Evolutionary conservation across 2,113 vertebrate genomes (phyloP), one percentile per base, ranked within the genome.

Genomic region (Zapus hudsonius): DNA sequence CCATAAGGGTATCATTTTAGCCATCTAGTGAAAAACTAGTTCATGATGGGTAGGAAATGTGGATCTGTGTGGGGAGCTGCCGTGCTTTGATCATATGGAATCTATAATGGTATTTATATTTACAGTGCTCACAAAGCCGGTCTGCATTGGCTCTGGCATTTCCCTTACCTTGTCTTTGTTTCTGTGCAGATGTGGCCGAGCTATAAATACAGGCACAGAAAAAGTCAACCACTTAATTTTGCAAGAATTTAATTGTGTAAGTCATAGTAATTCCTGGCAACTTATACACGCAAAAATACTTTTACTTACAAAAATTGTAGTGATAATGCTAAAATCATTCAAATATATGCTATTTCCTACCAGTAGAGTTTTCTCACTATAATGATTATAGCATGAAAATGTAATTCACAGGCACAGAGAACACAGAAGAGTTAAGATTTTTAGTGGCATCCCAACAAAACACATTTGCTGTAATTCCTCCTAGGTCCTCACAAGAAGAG

Each of bases 231-330:
- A 20, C 63, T 40, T 61, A 61, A 42, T 47, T 72, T 75, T 80
- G 79, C 2, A 88, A 0, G 2, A 8, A 80, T 80, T 8, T 57
- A 42, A 4, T 47, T 89, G 4, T 29, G 10, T 25, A 64, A 8
- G 25, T 92, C 86, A 11, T 76, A 76, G 22, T 2, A 5, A 27
- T 84, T 89, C 23, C 61, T 59, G 17, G 19, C 7, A 91, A 59
- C 40, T 47, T 74, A 85, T 25, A 27, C 5, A 81, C 85, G 92
- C 16, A 70, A 67, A 63, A 63, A 27, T 38, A 31, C 42, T n/a
- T 66, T 86, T 82, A 55, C 33, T 82, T 85, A 63, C 7, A 64
- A 75, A 90, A n/a, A 1, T 3, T 91, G 70, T 75, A 85, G 84
- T 78, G 74, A 20, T 42, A 64, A 44, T 36, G 61, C 11, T 70